Evolutionary conservation across 2,113 vertebrate genomes (phyloP).

Genomic region (Oostethus manadensis): DNA sequence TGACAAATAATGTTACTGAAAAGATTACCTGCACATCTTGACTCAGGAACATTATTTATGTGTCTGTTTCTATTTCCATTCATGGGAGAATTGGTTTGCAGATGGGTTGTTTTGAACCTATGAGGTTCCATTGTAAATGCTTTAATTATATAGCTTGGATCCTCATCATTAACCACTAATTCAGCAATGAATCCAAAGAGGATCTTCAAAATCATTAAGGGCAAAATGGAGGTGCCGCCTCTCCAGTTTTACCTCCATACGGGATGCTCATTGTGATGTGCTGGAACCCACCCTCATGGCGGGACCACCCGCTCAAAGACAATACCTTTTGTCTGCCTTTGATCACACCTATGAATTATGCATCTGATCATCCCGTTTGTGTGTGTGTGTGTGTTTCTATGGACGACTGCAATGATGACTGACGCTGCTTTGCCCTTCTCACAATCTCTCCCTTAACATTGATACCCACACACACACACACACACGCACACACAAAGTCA

Average conservation of each 20-base stretch:
- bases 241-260: slow-evolving; percentile 6
- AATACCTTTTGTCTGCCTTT: slow-evolving; percentile 53
- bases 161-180: slow-evolving; percentile 31
- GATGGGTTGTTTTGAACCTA: too few species aligned
- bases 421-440: slow-evolving; percentile 47
- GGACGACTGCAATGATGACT: slow-evolving; percentile 59
- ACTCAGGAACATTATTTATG: too few species aligned
- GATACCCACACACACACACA: slow-evolving; percentile 2
- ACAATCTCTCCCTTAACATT: slow-evolving; percentile 11
- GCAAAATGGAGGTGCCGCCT: too few species aligned
- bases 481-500: slow-evolving; percentile 4
- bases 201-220: too few species aligned
- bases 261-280: slow-evolving; percentile 4
- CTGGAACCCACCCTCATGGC: slow-evolving; percentile 27
- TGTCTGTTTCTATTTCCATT: too few species aligned
- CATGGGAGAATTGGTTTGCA: too few species aligned
- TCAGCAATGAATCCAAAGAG: slow-evolving; percentile 7
- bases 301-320: slow-evolving; percentile 42
- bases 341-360: slow-evolving; percentile 61
- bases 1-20: too few species aligned
- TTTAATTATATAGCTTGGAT: not conserved
- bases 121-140: too few species aligned
- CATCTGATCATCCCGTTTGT: slow-evolving; percentile 44
- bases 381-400: slow-evolving; percentile 26
- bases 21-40: too few species aligned